Evolutionary conservation across 2,888 invertebrate species (phyloP).

Genomic region (Drosophila austrosaltans): DNA sequence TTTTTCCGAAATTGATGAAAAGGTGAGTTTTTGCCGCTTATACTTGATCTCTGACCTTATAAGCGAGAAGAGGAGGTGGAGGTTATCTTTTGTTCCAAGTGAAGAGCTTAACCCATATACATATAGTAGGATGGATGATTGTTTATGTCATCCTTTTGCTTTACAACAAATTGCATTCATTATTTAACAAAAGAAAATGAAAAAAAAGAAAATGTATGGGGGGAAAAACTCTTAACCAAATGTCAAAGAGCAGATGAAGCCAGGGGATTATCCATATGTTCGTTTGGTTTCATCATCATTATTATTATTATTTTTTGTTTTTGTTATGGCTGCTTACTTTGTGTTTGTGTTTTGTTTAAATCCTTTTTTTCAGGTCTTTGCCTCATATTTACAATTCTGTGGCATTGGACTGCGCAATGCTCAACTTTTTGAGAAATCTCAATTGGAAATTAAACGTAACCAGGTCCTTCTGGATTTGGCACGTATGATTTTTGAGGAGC

Average conservation of each 20-base stretch:
- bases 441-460: slow-evolving; percentile 96
- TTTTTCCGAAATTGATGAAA: slow-evolving; percentile 94
- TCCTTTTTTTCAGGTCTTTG: slow-evolving; percentile 88
- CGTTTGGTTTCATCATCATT: slow-evolving; percentile 24
- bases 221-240: slow-evolving; percentile 27
- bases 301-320: background rate
- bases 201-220: slow-evolving; percentile 39
- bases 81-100: slow-evolving; percentile 49
- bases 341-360: slow-evolving; percentile 10
- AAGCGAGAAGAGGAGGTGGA: slow-evolving; percentile 3
- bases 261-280: background rate
- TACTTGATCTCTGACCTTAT: slow-evolving; percentile 33
- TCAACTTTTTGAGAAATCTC: slow-evolving; percentile 97
- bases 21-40: slow-evolving; percentile 75
- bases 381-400: slow-evolving; percentile 97
- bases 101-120: slow-evolving; percentile 18
- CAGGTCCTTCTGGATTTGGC: slow-evolving; percentile 96
- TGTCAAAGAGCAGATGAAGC: background rate
- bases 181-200: slow-evolving; percentile 66
- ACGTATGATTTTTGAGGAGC: slow-evolving; percentile 98
- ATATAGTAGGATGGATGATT: slow-evolving; percentile 17
- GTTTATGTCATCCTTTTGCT: slow-evolving; percentile 19
- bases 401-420: slow-evolving; percentile 97
- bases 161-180: slow-evolving; percentile 69
- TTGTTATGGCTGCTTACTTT: slow-evolving; percentile 2